A percentile compares a stretch with the other conserved stretches of the same genome.
phyloP scores from a whole-genome alignment of 1,140 invertebrate genomes.

The Conus betulinus region DNA sequence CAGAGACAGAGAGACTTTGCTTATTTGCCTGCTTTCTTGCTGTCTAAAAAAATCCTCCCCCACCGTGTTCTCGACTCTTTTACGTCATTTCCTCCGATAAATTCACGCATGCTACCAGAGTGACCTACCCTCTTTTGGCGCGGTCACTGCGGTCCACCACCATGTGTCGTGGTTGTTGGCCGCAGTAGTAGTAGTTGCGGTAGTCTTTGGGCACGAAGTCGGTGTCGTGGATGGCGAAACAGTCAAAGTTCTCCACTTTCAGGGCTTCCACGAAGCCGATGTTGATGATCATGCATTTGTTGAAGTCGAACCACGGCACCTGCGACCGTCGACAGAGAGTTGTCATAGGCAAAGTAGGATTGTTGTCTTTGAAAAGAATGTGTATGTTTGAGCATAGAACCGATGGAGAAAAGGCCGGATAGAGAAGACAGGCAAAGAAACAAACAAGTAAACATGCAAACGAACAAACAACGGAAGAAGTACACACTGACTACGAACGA shows the following conservation, averaged over 20 bases:
- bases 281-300: constrained; percentile 95
- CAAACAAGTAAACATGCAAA: too few relatives aligned
- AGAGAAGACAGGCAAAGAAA: not conserved
- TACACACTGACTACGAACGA: too few relatives aligned
- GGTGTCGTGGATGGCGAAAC: constrained; percentile 96
- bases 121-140: constrained; percentile 85
- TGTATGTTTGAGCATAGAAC: too few relatives aligned
- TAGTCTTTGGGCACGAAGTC: constrained; percentile 94
- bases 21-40: too few relatives aligned
- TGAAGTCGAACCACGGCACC: constrained; percentile 79
- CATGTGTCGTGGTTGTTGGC: constrained; percentile 83
- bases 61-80: too few relatives aligned
- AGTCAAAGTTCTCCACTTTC: constrained; percentile 85
- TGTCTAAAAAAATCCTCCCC: too few relatives aligned
- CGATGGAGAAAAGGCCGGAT: too few relatives aligned
- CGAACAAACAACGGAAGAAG: too few relatives aligned
- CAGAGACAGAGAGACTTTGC: too few relatives aligned
- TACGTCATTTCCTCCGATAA: too few relatives aligned
- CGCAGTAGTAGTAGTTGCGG: constrained; percentile 90
- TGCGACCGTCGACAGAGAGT: not conserved
- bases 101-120: too few relatives aligned
- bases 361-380: not conserved
- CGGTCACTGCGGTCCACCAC: constrained; percentile 94
- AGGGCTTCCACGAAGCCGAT: constrained; percentile 91
- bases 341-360: too few relatives aligned